phyloP scores from a whole-genome alignment of 2,888 invertebrate genomes.

The Eugnorisma glareosa region DNA sequence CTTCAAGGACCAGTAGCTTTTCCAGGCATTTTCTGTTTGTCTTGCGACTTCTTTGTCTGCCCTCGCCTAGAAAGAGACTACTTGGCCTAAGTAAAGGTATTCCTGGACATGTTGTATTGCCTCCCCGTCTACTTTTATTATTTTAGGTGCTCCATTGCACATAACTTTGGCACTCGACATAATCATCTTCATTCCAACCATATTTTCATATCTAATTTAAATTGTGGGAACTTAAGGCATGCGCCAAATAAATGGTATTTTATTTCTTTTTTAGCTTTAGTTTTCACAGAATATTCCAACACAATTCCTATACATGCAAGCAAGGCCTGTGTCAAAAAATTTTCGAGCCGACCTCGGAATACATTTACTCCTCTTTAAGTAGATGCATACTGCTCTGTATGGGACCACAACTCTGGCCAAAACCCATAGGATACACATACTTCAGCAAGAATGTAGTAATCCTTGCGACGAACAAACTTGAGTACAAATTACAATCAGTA shows the following conservation, averaged over 20 bases:
- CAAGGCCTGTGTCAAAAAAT: slow-evolving; percentile 77
- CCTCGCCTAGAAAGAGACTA: too few relatives aligned
- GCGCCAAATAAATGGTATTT: neutral
- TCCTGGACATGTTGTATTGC: too few relatives aligned
- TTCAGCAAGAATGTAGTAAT: slow-evolving; percentile 91
- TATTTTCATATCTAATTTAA: neutral
- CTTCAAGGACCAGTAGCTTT: too few relatives aligned
- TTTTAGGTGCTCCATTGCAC: too few relatives aligned
- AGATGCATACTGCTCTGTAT: slow-evolving; percentile 94
- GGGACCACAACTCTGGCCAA: slow-evolving; percentile 93
- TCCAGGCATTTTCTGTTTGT: too few relatives aligned
- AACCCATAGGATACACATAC: slow-evolving; percentile 92
- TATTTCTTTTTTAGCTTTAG: neutral
- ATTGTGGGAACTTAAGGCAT: neutral
- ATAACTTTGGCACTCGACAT: too few relatives aligned
- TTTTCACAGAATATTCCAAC: slow-evolving; percentile 50
- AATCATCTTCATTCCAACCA: too few relatives aligned
- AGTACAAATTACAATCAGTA: slow-evolving; percentile 84
- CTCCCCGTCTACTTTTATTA: too few relatives aligned
- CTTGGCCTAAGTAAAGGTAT: too few relatives aligned
- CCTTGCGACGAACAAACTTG: slow-evolving; percentile 89
- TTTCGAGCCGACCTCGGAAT: slow-evolving; percentile 66
- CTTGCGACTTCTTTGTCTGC: too few relatives aligned
- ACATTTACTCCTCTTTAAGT: slow-evolving; percentile 87
- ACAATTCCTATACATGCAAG: slow-evolving; percentile 75